These are phyloP conservation scores for Oryzias curvinotus DNA, from an alignment of 2,113 vertebrate species.

Conservation along the genomic window DNA sequence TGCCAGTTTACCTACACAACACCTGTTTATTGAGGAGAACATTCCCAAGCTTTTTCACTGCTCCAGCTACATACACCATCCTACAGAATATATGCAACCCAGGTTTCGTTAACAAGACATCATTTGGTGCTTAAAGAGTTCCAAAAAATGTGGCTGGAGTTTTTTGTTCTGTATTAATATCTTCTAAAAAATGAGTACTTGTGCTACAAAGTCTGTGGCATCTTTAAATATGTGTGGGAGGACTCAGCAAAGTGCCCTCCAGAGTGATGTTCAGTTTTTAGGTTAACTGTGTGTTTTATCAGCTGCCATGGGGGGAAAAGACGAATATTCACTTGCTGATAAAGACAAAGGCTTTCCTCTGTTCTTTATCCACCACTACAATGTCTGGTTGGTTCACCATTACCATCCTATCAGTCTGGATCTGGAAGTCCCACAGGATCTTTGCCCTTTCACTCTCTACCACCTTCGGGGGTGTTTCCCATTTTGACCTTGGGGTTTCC, in stretches of 20 bases:
- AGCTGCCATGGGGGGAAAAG: constrained; percentile 62
- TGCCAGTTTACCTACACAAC: constrained; percentile 71
- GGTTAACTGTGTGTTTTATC: constrained; percentile 61
- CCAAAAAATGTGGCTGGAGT: constrained; percentile 5
- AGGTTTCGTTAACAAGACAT: background rate
- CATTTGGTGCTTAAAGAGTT: constrained; percentile 14
- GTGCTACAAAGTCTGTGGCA: constrained; percentile 44
- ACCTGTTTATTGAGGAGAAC: constrained; percentile 63
- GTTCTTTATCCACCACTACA: too few species aligned
- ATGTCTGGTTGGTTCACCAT: too few species aligned
- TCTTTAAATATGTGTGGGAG: constrained; percentile 61
- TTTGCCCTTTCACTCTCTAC: too few species aligned
- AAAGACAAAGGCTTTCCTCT: too few species aligned
- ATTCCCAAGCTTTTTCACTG: constrained; percentile 25
- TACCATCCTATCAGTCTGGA: too few species aligned
- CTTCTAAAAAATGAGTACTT: constrained; percentile 39
- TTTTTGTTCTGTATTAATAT: constrained; percentile 20
- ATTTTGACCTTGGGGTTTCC: too few species aligned
- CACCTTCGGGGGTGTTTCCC: too few species aligned
- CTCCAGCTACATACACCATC: constrained; percentile 23
- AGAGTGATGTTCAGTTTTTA: constrained; percentile 66
- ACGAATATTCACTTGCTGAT: constrained; percentile 74
- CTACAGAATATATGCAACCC: constrained; percentile 37
- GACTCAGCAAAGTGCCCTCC: constrained; percentile 56
- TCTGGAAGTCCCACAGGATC: too few species aligned